Conservation (phyloP, 2,888 invertebrate species). For the Clitarchus hookeri region DNA sequence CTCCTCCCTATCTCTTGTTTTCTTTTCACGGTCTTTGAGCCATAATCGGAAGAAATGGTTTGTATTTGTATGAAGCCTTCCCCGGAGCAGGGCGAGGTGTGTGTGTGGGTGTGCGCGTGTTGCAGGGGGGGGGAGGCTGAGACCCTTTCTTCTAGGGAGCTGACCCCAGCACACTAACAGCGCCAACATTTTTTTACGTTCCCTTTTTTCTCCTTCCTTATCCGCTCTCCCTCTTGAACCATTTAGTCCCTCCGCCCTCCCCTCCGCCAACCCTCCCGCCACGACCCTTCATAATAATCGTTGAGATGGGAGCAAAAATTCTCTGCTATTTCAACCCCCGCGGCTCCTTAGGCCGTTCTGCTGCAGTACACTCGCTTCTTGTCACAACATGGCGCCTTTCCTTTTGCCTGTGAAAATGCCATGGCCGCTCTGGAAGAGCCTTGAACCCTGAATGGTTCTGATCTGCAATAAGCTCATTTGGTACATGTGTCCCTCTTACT, state of each 20-base stretch:
- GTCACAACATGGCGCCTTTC: background rate
- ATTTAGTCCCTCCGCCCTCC: conserved; percentile 36
- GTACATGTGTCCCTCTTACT: no score
- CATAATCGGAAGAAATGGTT: conserved; percentile 38
- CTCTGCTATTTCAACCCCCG: conserved; percentile 40
- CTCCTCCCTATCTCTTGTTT: conserved; percentile 18
- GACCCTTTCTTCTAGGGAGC: conserved; percentile 32
- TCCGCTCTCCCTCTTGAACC: conserved; percentile 37
- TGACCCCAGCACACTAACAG: conserved; percentile 36
- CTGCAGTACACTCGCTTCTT: conserved; percentile 20
- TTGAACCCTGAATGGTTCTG: no score
- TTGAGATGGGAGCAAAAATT: conserved; percentile 42
- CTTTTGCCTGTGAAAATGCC: background rate
- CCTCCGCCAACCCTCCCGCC: background rate
- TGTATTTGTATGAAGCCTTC: conserved; percentile 35
- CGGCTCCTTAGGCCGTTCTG: conserved; percentile 30
- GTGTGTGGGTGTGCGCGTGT: background rate
- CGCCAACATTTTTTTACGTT: conserved; percentile 34
- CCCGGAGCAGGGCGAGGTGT: background rate
- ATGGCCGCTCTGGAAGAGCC: no score
- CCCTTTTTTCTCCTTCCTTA: conserved; percentile 28
- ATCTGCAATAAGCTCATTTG: no score
- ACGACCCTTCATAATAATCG: conserved; percentile 39
- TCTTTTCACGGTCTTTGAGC: conserved; percentile 27
- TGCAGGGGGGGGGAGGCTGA: conserved; percentile 18